A percentile compares a stretch with the other conserved stretches of the same genome.
phyloP scores from a whole-genome alignment of 2,113 vertebrate species.

The Dicentrarchus labrax region DNA sequence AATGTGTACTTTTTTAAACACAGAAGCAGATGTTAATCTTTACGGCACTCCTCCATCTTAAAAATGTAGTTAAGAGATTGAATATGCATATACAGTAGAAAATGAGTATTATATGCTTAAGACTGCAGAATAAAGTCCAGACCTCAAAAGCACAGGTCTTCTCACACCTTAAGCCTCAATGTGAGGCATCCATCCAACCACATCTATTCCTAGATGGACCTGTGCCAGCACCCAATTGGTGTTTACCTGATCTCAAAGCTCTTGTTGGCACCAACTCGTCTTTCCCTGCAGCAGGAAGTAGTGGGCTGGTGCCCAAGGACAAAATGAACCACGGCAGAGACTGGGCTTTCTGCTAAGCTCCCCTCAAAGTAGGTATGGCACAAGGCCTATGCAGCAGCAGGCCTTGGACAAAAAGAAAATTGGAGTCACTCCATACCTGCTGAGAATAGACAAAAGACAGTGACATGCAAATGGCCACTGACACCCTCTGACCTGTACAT shows the following conservation, averaged over 20 bases:
- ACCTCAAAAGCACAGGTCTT: neutral
- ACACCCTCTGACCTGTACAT: neutral
- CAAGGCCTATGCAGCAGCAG: slow-evolving; percentile 32
- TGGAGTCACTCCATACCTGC: slow-evolving; percentile 20
- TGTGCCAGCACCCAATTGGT: slow-evolving; percentile 23
- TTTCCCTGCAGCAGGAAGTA: slow-evolving; percentile 29
- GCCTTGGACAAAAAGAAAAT: slow-evolving; percentile 26
- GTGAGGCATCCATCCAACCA: neutral
- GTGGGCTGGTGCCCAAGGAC: slow-evolving; percentile 48
- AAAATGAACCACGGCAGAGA: slow-evolving; percentile 31
- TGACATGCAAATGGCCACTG: neutral
- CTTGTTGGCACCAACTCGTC: slow-evolving; percentile 44
- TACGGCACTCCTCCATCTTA: too few relatives aligned
- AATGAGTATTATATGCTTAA: neutral
- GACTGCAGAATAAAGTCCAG: neutral
- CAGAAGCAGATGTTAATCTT: too few relatives aligned
- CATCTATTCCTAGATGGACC: slow-evolving; percentile 4
- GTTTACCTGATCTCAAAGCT: slow-evolving; percentile 59
- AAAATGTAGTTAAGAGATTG: too few relatives aligned
- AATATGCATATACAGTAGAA: neutral
- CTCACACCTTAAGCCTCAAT: neutral
- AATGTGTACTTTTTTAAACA: neutral
- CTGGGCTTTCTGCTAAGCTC: slow-evolving; percentile 37
- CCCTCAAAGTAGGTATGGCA: slow-evolving; percentile 40
- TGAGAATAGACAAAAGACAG: slow-evolving; percentile 24